These are phyloP conservation scores for Lasioglossum malachurum DNA, from an alignment of 2,888 invertebrate species.

Conservation along the genomic window DNA sequence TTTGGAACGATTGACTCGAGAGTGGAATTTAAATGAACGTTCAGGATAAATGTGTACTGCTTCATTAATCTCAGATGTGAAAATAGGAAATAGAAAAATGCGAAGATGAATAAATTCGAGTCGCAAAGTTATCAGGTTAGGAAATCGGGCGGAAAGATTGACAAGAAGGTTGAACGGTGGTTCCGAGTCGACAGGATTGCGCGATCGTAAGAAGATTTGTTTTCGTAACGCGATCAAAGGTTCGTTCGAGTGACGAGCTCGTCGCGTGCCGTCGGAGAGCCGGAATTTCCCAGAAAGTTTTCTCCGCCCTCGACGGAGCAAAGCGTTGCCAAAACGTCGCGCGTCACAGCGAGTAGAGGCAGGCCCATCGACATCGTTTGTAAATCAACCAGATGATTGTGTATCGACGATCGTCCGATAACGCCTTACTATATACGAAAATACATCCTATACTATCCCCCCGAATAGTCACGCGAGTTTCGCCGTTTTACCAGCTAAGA, in stretches of 20 bases:
- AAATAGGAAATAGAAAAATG: neutral
- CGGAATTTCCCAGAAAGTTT: neutral
- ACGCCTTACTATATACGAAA: slow-evolving; percentile 49
- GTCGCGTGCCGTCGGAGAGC: neutral
- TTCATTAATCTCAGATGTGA: neutral
- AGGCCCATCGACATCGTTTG: slow-evolving; percentile 13
- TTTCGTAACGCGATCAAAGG: neutral
- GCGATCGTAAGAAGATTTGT: neutral
- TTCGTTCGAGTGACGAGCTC: neutral
- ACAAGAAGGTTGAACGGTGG: neutral
- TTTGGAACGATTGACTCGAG: neutral
- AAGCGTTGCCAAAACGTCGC: slow-evolving; percentile 23
- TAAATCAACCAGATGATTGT: slow-evolving; percentile 38
- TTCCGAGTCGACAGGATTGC: neutral
- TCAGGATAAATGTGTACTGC: too few relatives aligned
- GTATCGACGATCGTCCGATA: slow-evolving; percentile 38
- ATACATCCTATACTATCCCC: slow-evolving; percentile 11
- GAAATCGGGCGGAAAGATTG: neutral
- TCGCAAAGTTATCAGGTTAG: neutral
- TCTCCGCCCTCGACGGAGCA: neutral
- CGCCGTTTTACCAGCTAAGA: slow-evolving; percentile 3
- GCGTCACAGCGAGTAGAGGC: slow-evolving; percentile 13
- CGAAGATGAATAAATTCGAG: neutral
- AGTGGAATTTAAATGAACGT: too few relatives aligned
- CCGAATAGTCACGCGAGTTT: slow-evolving; percentile 20